A percentile compares a stretch with the other conserved stretches of the same genome.
phyloP scores from a whole-genome alignment of 2,888 invertebrate genomes.

The Celastrina argiolus region DNA sequence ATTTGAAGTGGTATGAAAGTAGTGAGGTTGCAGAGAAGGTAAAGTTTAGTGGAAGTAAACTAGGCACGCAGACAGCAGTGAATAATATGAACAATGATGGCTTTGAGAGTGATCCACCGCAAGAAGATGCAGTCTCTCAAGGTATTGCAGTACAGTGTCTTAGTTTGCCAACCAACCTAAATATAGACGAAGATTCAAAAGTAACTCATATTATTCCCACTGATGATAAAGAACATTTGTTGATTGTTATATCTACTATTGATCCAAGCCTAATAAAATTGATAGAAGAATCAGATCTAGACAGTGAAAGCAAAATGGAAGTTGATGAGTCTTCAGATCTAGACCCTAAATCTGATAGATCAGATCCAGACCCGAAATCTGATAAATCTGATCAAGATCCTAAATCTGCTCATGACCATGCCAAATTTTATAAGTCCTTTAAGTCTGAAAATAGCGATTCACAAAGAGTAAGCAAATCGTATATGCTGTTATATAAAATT shows the following conservation, averaged over 20 bases:
- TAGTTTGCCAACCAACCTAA: constrained; percentile 70
- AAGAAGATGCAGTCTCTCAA: constrained; percentile 61
- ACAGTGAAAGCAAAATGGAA: constrained; percentile 68
- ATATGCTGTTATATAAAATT: constrained; percentile 62
- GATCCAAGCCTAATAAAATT: constrained; percentile 33
- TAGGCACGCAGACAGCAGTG: constrained; percentile 58
- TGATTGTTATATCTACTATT: constrained; percentile 77
- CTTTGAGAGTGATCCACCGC: constrained; percentile 66
- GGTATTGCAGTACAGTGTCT: constrained; percentile 79
- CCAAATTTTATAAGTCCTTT: not conserved
- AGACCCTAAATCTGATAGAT: constrained; percentile 40
- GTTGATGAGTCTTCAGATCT: constrained; percentile 55
- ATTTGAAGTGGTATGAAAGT: constrained; percentile 68
- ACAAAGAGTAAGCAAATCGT: constrained; percentile 43
- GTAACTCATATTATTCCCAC: constrained; percentile 83
- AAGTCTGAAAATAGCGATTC: constrained; percentile 2
- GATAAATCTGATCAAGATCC: constrained; percentile 6
- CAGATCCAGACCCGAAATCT: not conserved
- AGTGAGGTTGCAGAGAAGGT: constrained; percentile 62
- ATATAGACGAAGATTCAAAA: constrained; percentile 67
- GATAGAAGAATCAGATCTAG: constrained; percentile 53
- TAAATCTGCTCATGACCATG: not conserved
- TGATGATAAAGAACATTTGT: constrained; percentile 81
- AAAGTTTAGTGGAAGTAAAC: constrained; percentile 54
- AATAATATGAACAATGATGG: constrained; percentile 69